These are phyloP conservation scores for Heterotilapia buettikoferi DNA, from an alignment of 2,113 vertebrate genomes.

Conservation along the genomic window DNA sequence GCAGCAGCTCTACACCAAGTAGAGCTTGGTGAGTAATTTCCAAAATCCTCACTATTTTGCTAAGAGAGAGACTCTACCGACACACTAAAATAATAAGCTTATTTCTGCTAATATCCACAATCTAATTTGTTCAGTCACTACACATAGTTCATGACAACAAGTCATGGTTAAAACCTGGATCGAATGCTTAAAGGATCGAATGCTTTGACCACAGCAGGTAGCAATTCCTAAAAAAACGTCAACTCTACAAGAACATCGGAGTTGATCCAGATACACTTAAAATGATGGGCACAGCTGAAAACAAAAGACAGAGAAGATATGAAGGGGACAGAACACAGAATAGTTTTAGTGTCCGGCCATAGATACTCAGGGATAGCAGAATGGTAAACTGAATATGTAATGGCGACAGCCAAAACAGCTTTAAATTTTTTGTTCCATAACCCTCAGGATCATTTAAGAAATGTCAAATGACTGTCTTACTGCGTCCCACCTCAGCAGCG, in stretches of 20 bases:
- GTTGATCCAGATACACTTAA: not conserved
- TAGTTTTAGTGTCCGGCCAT: not conserved
- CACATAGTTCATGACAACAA: not conserved
- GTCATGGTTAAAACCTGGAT: not conserved
- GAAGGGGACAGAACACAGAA: not conserved
- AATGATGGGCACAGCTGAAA: not conserved
- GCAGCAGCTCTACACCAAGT: not conserved
- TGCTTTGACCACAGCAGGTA: not conserved
- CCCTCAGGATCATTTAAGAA: not conserved
- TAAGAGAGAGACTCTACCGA: not conserved
- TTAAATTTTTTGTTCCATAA: not conserved
- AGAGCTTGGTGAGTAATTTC: not conserved
- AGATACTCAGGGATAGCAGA: not conserved
- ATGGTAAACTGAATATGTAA: not conserved
- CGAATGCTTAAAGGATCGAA: not conserved
- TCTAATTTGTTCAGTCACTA: not conserved
- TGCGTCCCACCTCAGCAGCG: fast-evolving
- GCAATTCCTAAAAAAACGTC: not conserved
- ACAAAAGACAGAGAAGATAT: not conserved
- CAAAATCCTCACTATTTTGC: not conserved
- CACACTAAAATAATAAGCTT: not conserved
- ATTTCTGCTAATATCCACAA: not conserved
- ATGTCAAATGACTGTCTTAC: not conserved
- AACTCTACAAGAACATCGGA: not conserved
- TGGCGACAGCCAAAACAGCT: not conserved